Base-by-base conservation (phyloP, 2,113 vertebrate genomes). In the Sebastes fasciatus region DNA sequence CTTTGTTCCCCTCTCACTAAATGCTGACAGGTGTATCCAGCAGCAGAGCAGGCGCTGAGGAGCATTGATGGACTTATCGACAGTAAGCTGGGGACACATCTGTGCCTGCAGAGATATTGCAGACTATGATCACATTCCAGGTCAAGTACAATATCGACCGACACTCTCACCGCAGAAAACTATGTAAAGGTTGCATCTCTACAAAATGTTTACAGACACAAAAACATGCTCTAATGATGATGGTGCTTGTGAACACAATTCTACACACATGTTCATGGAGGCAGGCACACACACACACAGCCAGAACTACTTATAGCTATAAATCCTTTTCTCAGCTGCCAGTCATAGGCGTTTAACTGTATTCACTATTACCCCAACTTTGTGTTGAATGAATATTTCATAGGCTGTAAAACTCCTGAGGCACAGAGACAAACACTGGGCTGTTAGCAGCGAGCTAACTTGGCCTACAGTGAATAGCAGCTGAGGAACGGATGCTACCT, bases 331-430 rank as follows among this genome's bases (percentile, higher is more conserved):
- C 64, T 74, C 21, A 72, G 73, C 65, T 73, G 57, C 80, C 43
- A 71, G 74, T 74, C 58, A 75, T 9, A 67, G 55, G 43, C 9
- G 4, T 86, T 68, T 58, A 84, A 83, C 64, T 67, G 63, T 77
- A 84, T 62, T 79, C 45, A 79, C 49, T 52, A 74, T 85, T 76
- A 49, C 63, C 64, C 63, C 65, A 42, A 79, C 74, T 74, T 88
- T 91, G 68, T 76, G 68, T 54, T 64, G 73, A 71, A 81, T 90
- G 21, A 83, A 90, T 93, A 92, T 92, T 92, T 91, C 63, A 91
- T 89, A 51, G 77, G 72, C 74, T 80, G 13, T 83, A 75, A 84
- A 74, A 73, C 74, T 83, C 78, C 45, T 8, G 64, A 19, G 84
- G 84, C 74, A 61, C 16, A 52, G 55, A 82, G 71, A 89, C 63